Evolutionary conservation across 2,113 vertebrate species (phyloP), one percentile per base, ranked within the genome.

Genomic region (Micromys minutus): DNA sequence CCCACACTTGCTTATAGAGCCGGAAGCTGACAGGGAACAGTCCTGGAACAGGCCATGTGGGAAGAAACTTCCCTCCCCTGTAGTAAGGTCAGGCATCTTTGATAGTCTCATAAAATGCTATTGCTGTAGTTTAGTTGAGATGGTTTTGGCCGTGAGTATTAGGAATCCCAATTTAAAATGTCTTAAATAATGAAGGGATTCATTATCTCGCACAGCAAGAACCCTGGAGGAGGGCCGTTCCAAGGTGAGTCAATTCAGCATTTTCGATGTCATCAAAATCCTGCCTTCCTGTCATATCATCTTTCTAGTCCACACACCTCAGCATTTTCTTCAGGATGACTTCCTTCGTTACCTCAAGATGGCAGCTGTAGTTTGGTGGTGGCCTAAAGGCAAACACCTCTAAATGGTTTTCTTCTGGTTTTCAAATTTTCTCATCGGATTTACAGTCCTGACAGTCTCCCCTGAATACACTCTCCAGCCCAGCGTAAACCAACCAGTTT

Each of bases 181-280:
- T 89, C 42, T 90, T 65, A 86, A 94, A 65, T 74, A 93, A 86
- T 67, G 42, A 74, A 55, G 65, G 45, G 21, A 50, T 83, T 94
- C 72, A 72, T 89, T 85, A 50, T 65, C 47, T 92, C 59, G 19
- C 42, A 52, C 69, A 81, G 65, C 52, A 72, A 81, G 81, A 80
- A 15, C 17, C 24, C 67, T 45, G 50, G 39, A 81, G 42, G 81
- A 81, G 76, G 85, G 24, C 59, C 71, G 21, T 87, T 75, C 74
- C 67, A 77, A 86, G 50, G 13, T 91, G n/a, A 69, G 72, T 77
- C 87, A 81, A 74, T 34, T 57, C n/a, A 77, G 74, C 61, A 77
- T 75, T 90, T 92, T 52, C 8, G 36, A 45, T 83, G 34, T 79
- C 71, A 36, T 47, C 71, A 65, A 36, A 84, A 85, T 72, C 39